phyloP scores from a whole-genome alignment of 1,140 invertebrate species.

The Bombus soroeensis region DNA sequence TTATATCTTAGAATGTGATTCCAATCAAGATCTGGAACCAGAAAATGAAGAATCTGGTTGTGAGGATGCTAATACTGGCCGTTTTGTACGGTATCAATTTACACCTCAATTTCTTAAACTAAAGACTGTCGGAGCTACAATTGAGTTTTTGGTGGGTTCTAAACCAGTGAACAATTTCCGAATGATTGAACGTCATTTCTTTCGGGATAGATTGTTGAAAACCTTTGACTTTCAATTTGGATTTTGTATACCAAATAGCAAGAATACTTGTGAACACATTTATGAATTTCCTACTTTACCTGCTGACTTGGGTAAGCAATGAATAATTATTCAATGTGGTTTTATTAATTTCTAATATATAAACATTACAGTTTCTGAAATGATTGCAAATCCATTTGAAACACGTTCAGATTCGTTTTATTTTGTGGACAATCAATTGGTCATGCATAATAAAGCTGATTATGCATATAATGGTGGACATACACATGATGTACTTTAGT shows the following conservation, averaged over 20 bases:
- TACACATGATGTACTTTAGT: constrained; percentile 65
- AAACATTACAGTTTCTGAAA: constrained; percentile 92
- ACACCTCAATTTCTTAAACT: constrained; percentile 97
- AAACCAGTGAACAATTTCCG: constrained; percentile 97
- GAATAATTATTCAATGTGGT: constrained; percentile 1
- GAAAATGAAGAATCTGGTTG: constrained; percentile 86
- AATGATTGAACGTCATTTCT: constrained; percentile 99
- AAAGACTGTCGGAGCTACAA: constrained; percentile 97
- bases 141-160: constrained; percentile 97
- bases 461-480: constrained; percentile 95
- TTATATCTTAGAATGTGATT: constrained; percentile 68
- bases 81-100: constrained; percentile 99
- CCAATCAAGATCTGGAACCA: constrained; percentile 79
- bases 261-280: constrained; percentile 99
- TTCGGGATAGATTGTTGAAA: constrained; percentile 96
- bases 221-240: constrained; percentile 99
- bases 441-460: constrained; percentile 99
- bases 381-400: constrained; percentile 98
- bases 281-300: constrained; percentile 98
- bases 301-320: constrained; percentile 90
- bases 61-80: constrained; percentile 93
- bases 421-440: constrained; percentile 97
- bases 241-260: constrained; percentile 98
- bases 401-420: constrained; percentile 99
- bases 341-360: not conserved